phyloP scores from a whole-genome alignment of 2,113 vertebrate genomes.

The Phalacrocorax pelagicus region DNA sequence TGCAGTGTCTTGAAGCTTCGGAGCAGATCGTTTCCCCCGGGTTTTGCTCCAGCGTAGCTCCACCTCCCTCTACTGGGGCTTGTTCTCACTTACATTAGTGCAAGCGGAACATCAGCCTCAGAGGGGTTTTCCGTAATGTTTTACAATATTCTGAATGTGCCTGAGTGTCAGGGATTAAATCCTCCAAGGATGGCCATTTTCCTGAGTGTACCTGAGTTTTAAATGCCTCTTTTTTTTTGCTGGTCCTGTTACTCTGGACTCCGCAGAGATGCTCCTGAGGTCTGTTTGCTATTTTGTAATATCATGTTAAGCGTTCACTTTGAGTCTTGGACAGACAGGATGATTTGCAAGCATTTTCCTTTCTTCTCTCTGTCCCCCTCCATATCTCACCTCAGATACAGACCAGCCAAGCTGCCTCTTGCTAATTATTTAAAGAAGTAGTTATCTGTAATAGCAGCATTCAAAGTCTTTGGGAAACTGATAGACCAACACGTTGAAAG shows the following conservation, averaged over 20 bases:
- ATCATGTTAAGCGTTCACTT: background rate
- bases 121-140: background rate
- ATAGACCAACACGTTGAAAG: background rate
- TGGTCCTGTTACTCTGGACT: background rate
- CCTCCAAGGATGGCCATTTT: background rate
- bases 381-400: background rate
- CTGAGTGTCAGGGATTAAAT: background rate
- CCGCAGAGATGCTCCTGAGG: background rate
- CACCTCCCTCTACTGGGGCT: background rate
- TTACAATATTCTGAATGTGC: background rate
- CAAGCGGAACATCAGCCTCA: background rate
- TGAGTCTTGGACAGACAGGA: background rate
- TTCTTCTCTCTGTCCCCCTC: background rate
- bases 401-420: background rate
- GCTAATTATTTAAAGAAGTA: background rate
- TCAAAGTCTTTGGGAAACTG: background rate
- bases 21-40: background rate
- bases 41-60: background rate
- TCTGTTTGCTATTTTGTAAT: background rate
- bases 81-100: background rate
- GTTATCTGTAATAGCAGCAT: background rate
- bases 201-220: background rate
- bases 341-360: background rate
- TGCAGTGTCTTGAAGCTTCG: background rate
- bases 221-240: background rate